These are phyloP conservation scores for Eriosoma lanigerum DNA, from an alignment of 1,140 invertebrate species.

Conservation along the genomic window DNA sequence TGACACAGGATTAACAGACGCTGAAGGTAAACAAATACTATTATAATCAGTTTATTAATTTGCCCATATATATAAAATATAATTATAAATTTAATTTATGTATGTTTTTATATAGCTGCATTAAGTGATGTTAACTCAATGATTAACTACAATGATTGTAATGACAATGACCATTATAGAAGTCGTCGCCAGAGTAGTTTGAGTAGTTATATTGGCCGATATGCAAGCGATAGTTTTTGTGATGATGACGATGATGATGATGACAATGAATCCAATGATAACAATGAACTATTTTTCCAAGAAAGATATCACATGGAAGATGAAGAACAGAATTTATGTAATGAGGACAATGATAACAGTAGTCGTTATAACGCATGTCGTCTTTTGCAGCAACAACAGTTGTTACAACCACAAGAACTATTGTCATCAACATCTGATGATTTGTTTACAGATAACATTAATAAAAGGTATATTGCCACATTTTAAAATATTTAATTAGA, in stretches of 20 bases:
- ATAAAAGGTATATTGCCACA: background rate
- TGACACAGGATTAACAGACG: constrained; percentile 82
- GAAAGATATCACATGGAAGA: background rate
- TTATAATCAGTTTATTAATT: too few relatives aligned
- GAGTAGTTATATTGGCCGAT: background rate
- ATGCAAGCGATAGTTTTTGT: constrained; percentile 34
- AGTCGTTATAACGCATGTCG: background rate
- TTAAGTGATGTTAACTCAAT: constrained; percentile 84
- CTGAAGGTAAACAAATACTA: constrained; percentile 64
- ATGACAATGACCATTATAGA: constrained; percentile 21
- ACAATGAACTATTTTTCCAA: background rate
- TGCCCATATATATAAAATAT: too few relatives aligned
- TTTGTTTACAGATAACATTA: background rate
- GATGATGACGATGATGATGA: constrained; percentile 58
- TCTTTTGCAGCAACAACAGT: background rate
- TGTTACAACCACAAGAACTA: background rate
- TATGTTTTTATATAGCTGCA: constrained; percentile 61
- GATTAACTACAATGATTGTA: constrained; percentile 58
- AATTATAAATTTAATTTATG: too few relatives aligned
- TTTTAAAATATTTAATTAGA: too few relatives aligned
- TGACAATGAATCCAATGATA: constrained; percentile 62
- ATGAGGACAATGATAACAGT: background rate
- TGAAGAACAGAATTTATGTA: background rate
- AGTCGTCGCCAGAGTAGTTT: constrained; percentile 25
- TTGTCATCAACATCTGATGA: background rate